phyloP scores from a whole-genome alignment of 1,140 invertebrate species.

The Drosophila auraria region DNA sequence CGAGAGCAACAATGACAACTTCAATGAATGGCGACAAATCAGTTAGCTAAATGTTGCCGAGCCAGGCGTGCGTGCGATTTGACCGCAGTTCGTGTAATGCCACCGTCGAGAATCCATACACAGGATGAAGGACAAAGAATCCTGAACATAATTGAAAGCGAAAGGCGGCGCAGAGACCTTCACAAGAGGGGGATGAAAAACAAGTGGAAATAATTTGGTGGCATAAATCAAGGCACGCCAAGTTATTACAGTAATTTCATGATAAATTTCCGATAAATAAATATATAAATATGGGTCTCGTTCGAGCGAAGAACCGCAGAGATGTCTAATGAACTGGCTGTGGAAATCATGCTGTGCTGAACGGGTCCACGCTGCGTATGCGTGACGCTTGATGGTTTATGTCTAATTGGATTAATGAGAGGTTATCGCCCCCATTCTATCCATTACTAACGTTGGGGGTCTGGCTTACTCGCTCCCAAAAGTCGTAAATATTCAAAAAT shows the following conservation, averaged over 20 bases:
- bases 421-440: slow-evolving; percentile 13
- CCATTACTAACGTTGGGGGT: neutral
- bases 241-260: slow-evolving; percentile 68
- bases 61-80: slow-evolving; percentile 64
- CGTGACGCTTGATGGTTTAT: slow-evolving; percentile 39
- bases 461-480: neutral
- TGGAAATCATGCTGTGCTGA: slow-evolving; percentile 20
- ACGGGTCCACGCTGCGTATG: slow-evolving; percentile 32
- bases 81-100: slow-evolving; percentile 53
- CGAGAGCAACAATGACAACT: slow-evolving; percentile 49
- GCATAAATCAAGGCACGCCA: slow-evolving; percentile 47
- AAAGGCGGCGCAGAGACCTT: neutral
- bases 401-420: slow-evolving; percentile 42
- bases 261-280: slow-evolving; percentile 68
- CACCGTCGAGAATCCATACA: slow-evolving; percentile 46
- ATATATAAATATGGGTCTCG: slow-evolving; percentile 45
- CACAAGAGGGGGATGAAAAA: slow-evolving; percentile 7
- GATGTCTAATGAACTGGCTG: slow-evolving; percentile 30
- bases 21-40: slow-evolving; percentile 64
- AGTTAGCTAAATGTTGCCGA: slow-evolving; percentile 47
- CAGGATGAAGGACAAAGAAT: slow-evolving; percentile 27
- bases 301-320: neutral
- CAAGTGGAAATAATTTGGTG: slow-evolving; percentile 49
- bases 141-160: slow-evolving; percentile 59
- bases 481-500: slow-evolving; percentile 46